Base-by-base conservation (phyloP, 2,888 invertebrate genomes). In the Orthonychiurus folsomi region DNA sequence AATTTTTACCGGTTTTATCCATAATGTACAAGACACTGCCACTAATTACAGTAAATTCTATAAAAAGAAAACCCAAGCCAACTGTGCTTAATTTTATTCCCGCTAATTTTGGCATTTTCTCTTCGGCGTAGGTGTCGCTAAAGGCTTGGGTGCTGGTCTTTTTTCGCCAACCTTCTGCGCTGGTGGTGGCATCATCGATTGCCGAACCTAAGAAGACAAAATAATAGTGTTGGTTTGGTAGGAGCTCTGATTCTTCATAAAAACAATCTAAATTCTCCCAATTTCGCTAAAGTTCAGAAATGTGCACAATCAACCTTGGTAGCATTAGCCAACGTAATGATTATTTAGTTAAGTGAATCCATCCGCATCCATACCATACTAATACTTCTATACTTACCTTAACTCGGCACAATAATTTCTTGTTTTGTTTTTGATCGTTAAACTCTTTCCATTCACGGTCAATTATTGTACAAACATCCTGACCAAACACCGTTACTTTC, bases 401-500 rank as follows among this genome's bases (percentile, higher is more conserved):
- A 23, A 26, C 57, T 23, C 58, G 52, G 37, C 59, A 54, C 2
- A 12, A 37, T 2, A 47, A n/a, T 59, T 66, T 68, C 25, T 53
- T 66, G 1, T 48, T 52, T 1, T 27, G 37, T 28, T 59, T 65
- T 54, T 63, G 62, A 18, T 63, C 63, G 21, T 66, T 66, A 53
- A 66, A 66, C 2, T 37, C 2, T 26, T 63, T 55, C 68, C 66
- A 66, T 21, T 68, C 66, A 18, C 60, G 53, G 18, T 63, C 65
- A 53, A 68, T 64, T 60, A 68, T 62, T 12, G 1, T n/a, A 12
- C 59, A 60, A 18, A 68, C 64, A 27, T 66, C 63, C 25, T 63
- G 18, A 15, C 68, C 68, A 3, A 50, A 24, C 37, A 68, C 61
- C 26, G 57, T 68, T 60, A 68, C 64, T 28, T 63, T 66, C 26